Evolutionary conservation across 1,140 invertebrate species (phyloP), one percentile per base, ranked within the genome.

Genomic region (Drosophila lacteicornis): DNA sequence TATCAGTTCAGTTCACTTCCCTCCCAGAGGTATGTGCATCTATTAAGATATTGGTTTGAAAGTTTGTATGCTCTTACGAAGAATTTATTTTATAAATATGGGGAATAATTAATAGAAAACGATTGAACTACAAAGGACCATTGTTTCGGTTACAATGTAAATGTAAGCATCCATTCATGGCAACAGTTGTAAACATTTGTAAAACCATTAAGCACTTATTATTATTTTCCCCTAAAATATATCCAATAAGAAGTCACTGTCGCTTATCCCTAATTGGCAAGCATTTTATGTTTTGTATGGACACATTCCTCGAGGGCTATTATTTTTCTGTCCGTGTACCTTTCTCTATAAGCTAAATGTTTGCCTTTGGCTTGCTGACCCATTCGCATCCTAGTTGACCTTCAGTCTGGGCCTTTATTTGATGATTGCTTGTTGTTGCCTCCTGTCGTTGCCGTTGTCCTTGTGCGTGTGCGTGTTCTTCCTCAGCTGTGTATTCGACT

Each of bases 341-440:
- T 45, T 36, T 45, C 22, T 75, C 25, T 56, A 59, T 55, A 50
- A 17, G 69, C 57, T 47, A 56, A 70, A 49, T 45, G 57, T 5
- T 53, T 56, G 45, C 55, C 58, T 42, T 59, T 62, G 53, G 25
- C 57, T 67, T 38, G 66, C 50, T 56, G 79, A 62, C 75, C 59
- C 74, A 56, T 40, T 68, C 45, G 69, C 46, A 71, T 73, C 46
- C 55, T 60, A 73, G 70, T 73, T 73, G 75, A 56, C 75, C 66
- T 78, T 69, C 75, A 55, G 75, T 69, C 46, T 62, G 76, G 51
- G 51, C 57, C 25, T 71, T 73, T 73, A 74, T 74, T 73, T 74
- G 70, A 73, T 43, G 70, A 74, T 71, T 47, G 66, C 62, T 75
- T 81, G 65, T 79, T 68, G 66, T 57, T 59, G 59, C 59, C 81